Evolutionary conservation across 2,888 invertebrate genomes (phyloP).

Genomic region (Pristionchus entomophagus): DNA sequence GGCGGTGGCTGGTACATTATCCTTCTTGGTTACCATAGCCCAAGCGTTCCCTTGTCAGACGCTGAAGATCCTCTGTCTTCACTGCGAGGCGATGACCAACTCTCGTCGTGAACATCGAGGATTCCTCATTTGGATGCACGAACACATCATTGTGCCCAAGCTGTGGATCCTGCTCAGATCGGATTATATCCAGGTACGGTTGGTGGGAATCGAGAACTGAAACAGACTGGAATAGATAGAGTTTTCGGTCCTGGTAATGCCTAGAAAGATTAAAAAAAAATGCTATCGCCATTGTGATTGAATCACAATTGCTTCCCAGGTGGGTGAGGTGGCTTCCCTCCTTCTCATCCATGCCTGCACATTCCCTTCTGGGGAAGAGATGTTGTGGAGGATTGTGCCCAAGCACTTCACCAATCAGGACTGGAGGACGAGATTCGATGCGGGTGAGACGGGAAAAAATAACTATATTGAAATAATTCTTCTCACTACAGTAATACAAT

Average conservation of each 20-base stretch:
- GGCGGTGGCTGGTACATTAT: too few relatives aligned
- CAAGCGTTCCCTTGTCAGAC: too few relatives aligned
- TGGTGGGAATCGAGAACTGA: too few relatives aligned
- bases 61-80: conserved; percentile 90
- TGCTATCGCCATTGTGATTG: background rate
- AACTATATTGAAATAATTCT: background rate
- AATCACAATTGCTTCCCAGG: too few relatives aligned
- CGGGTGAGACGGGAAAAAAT: conserved; percentile 79
- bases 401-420: conserved; percentile 92
- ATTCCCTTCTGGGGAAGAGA: conserved; percentile 92
- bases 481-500: too few relatives aligned
- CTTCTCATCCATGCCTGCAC: conserved; percentile 94
- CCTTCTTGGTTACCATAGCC: too few relatives aligned
- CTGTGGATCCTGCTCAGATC: conserved; percentile 77
- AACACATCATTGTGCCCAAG: conserved; percentile 89
- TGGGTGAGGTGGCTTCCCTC: conserved; percentile 92
- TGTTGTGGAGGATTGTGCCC: conserved; percentile 95
- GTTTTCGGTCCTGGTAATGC: too few relatives aligned
- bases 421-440: conserved; percentile 91
- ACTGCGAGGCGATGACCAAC: conserved; percentile 91
- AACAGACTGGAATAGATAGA: too few relatives aligned
- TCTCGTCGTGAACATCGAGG: conserved; percentile 91
- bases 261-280: background rate
- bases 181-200: conserved; percentile 70
- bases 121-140: conserved; percentile 78